These are phyloP conservation scores for Chrysemys picta DNA, from an alignment of 2,113 vertebrate genomes.

Conservation along the genomic window DNA sequence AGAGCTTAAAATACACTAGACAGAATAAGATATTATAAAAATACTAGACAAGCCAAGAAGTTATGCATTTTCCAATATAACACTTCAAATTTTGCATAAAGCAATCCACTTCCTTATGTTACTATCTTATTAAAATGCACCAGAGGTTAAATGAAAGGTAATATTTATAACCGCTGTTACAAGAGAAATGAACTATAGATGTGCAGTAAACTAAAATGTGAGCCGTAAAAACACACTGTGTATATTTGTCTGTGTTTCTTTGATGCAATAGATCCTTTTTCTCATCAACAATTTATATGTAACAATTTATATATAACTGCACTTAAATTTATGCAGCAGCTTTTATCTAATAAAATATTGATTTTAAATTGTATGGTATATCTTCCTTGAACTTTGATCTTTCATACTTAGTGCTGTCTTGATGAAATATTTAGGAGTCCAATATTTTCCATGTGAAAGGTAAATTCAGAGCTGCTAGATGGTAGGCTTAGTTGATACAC, in stretches of 20 bases:
- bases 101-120: not conserved
- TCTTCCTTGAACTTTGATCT: constrained; percentile 43
- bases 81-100: not conserved
- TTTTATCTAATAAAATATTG: constrained; percentile 37
- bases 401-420: constrained; percentile 46
- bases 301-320: not conserved
- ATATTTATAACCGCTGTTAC: not conserved
- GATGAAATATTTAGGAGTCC: constrained; percentile 61
- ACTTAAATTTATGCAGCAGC: not conserved
- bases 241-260: not conserved
- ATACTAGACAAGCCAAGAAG: not conserved
- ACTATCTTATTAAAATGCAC: not conserved
- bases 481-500: not conserved
- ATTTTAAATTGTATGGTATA: not conserved
- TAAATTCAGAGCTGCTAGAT: constrained; percentile 39
- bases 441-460: constrained; percentile 40
- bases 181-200: not conserved
- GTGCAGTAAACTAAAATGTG: not conserved
- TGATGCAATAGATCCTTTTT: not conserved
- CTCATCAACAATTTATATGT: not conserved
- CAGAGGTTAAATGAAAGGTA: not conserved
- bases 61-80: not conserved
- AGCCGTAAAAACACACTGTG: not conserved
- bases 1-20: not conserved
- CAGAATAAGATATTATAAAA: not conserved